Percentiles rank a stretch among this genome's conserved stretches.
phyloP scores from a whole-genome alignment of 2,113 vertebrate species.

The Archocentrus centrarchus region DNA sequence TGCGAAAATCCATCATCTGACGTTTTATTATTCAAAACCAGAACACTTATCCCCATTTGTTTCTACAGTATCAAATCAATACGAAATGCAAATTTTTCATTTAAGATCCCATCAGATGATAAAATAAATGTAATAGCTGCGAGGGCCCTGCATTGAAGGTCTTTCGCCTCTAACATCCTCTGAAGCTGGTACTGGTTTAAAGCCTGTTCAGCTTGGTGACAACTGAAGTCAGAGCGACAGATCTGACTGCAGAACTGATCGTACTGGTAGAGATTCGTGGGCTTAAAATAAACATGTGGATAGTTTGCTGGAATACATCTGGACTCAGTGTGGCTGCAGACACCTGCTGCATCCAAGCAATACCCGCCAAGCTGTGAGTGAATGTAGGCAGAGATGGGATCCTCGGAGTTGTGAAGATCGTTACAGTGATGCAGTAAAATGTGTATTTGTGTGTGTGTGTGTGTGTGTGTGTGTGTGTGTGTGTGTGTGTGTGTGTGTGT shows the following conservation, averaged over 20 bases:
- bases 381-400: neutral
- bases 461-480: too few species aligned
- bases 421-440: neutral
- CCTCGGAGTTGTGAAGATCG: neutral
- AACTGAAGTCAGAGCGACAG: neutral
- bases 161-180: neutral
- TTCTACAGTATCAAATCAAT: neutral
- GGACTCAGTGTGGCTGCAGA: neutral
- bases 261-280: neutral
- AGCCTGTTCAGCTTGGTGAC: neutral
- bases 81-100: neutral
- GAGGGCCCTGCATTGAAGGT: neutral
- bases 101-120: neutral
- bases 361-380: neutral
- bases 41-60: neutral
- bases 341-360: neutral
- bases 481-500: neutral
- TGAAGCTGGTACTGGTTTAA: neutral
- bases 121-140: neutral
- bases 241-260: neutral
- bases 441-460: neutral
- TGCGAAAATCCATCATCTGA: neutral
- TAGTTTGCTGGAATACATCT: neutral
- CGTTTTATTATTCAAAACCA: neutral
- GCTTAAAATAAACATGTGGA: neutral